phyloP scores from a whole-genome alignment of 64 coral and sea anemone genomes.

The Stylophora pistillata region DNA sequence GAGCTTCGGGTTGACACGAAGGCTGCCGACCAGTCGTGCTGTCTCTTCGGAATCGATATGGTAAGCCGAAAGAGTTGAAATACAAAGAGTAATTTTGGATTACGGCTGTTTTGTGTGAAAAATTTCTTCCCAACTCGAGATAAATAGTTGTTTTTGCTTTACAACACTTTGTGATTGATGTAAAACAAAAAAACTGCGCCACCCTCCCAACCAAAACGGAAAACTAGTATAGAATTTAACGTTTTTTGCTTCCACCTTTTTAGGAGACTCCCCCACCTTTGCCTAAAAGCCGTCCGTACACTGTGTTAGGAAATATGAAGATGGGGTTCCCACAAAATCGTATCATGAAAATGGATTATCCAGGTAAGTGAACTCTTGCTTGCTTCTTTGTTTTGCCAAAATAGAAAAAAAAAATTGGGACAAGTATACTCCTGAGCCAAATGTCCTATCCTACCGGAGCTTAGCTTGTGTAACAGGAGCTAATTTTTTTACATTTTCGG shows the following conservation, averaged over 20 bases:
- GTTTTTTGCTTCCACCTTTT: not conserved
- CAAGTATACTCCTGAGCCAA: too few species aligned
- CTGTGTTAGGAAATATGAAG: slow-evolving; percentile 97
- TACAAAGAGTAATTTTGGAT: not conserved
- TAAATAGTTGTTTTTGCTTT: not conserved
- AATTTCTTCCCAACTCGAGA: too few species aligned
- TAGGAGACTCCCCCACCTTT: slow-evolving; percentile 82
- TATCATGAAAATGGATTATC: slow-evolving; percentile 85
- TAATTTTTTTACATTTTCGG: too few species aligned
- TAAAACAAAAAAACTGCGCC: not conserved
- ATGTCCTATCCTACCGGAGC: too few species aligned
- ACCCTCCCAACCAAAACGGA: not conserved
- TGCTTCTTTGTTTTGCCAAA: not conserved
- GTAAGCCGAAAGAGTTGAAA: slow-evolving; percentile 24
- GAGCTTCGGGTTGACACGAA: slow-evolving; percentile 84
- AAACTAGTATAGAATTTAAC: not conserved
- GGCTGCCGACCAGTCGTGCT: slow-evolving; percentile 68
- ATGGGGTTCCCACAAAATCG: slow-evolving; percentile 95
- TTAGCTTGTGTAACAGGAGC: too few species aligned
- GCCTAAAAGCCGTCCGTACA: slow-evolving; percentile 84
- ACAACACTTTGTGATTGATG: not conserved
- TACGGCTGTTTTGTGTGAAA: too few species aligned
- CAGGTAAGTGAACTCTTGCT: slow-evolving; percentile 45
- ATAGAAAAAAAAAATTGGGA: too few species aligned
- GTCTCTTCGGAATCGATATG: slow-evolving; percentile 89